Percentiles rank a stretch among this genome's conserved stretches.
phyloP scores from a whole-genome alignment of 2,113 vertebrate species.

The Hippolais icterina region DNA sequence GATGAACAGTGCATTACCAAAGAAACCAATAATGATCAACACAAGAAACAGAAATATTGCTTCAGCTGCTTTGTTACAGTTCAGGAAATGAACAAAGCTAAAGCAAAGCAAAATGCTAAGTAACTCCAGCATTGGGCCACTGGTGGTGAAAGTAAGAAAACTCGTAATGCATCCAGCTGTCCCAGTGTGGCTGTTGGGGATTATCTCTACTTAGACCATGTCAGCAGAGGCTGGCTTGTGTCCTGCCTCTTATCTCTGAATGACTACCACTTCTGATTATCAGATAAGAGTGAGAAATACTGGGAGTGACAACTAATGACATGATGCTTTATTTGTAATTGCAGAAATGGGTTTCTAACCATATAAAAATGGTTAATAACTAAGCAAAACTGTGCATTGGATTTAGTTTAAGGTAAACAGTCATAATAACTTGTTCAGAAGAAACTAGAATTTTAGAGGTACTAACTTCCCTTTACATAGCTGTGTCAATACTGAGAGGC shows the following conservation, averaged over 20 bases:
- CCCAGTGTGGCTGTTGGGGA: fast-evolving
- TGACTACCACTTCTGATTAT: neutral
- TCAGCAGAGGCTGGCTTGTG: neutral
- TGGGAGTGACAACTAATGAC: neutral
- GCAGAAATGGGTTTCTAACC: neutral
- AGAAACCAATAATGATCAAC: neutral
- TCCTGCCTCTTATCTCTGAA: neutral
- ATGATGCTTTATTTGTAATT: neutral
- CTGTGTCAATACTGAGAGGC: neutral
- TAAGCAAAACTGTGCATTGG: neutral
- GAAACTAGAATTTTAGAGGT: neutral
- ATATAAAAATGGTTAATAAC: neutral
- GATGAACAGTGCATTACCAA: neutral
- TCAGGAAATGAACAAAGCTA: neutral
- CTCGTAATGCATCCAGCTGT: neutral
- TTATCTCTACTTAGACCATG: neutral
- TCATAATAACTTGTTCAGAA: neutral
- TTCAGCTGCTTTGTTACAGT: neutral
- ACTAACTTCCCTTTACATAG: neutral
- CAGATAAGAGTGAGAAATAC: neutral
- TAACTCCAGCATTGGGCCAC: fast-evolving
- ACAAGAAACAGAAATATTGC: neutral
- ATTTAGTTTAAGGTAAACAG: neutral
- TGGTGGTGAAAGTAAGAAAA: neutral
- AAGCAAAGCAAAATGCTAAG: neutral